Percentiles rank a stretch among this genome's conserved stretches.
phyloP scores from a whole-genome alignment of 2,797 vertebrate species.

The Smutsia gigantea region DNA sequence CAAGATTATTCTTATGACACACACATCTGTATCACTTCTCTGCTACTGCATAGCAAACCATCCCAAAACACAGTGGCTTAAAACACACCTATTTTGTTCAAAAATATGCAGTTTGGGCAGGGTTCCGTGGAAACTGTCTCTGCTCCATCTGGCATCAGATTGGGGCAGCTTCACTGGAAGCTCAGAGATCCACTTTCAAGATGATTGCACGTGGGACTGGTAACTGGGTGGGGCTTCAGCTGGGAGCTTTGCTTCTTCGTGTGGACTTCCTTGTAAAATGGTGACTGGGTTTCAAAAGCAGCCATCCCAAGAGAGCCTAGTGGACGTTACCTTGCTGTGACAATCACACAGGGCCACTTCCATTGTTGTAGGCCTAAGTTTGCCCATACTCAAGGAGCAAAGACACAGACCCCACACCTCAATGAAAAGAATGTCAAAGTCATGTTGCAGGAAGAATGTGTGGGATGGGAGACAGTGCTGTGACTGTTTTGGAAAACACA shows the following conservation, averaged over 20 bases:
- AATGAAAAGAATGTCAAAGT: background rate
- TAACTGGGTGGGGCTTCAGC: background rate
- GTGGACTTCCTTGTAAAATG: background rate
- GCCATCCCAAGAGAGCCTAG: background rate
- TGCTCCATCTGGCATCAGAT: background rate
- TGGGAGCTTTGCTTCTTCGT: background rate
- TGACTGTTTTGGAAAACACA: background rate
- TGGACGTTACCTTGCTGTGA: background rate
- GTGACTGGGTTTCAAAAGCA: background rate
- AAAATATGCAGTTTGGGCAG: background rate
- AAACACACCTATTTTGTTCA: background rate
- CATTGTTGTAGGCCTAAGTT: background rate
- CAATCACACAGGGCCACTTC: background rate
- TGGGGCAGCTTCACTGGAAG: background rate
- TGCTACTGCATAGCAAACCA: background rate
- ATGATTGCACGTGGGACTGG: background rate
- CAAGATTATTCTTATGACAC: background rate
- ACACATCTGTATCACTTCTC: background rate
- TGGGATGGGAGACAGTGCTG: background rate
- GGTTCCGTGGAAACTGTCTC: background rate
- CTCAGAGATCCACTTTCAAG: background rate
- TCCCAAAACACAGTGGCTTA: background rate
- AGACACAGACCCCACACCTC: background rate
- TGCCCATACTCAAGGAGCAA: background rate
- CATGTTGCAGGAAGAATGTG: background rate